These are phyloP conservation scores for Hippoglossus stenolepis DNA, from an alignment of 2,113 vertebrate species.

Conservation along the genomic window DNA sequence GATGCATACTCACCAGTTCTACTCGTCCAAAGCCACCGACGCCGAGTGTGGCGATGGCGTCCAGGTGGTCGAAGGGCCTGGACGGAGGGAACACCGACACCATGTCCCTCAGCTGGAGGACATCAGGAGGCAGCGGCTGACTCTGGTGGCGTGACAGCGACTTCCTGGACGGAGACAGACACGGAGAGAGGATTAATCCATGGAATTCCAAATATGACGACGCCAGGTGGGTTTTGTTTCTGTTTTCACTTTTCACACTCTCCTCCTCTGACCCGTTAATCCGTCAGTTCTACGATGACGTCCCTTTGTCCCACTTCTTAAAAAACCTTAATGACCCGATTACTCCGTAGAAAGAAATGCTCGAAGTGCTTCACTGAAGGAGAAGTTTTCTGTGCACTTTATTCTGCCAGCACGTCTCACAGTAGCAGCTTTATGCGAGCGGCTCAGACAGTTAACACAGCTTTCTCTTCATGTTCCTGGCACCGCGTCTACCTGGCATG, in stretches of 20 bases:
- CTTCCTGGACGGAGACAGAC: constrained; percentile 49
- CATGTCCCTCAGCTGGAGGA: constrained; percentile 77
- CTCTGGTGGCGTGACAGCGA: constrained; percentile 72
- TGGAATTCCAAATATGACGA: not conserved
- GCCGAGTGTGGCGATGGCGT: constrained; percentile 79
- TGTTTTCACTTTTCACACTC: not conserved
- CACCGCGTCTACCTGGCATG: constrained; percentile 74
- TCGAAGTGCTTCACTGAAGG: not conserved
- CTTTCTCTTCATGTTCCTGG: not conserved
- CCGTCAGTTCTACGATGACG: not conserved
- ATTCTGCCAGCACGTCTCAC: not conserved
- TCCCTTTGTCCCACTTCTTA: not conserved
- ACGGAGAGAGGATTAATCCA: not conserved
- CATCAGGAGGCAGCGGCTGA: constrained; percentile 71
- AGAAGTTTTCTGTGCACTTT: not conserved
- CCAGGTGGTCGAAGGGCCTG: constrained; percentile 77
- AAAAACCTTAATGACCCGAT: not conserved
- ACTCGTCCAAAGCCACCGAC: constrained; percentile 84
- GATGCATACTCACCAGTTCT: constrained; percentile 76
- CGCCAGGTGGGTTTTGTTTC: not conserved
- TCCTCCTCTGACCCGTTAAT: not conserved
- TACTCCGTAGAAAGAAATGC: not conserved
- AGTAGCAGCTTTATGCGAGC: not conserved
- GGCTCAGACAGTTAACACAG: not conserved
- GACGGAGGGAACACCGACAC: constrained; percentile 66